Conservation (phyloP, 1,140 invertebrate species). For the Dendroctonus valens region DNA sequence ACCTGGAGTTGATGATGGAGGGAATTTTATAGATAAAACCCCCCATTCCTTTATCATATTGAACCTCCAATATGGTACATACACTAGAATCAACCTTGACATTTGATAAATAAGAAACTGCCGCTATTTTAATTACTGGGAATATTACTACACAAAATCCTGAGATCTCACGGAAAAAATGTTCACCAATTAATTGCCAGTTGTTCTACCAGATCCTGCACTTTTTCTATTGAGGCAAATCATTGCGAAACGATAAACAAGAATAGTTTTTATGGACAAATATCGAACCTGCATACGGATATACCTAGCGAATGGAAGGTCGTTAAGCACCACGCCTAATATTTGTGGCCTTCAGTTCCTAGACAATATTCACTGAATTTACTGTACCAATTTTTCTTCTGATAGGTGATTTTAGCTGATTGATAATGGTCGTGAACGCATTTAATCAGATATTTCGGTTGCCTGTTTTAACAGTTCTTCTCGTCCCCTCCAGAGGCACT, state of each 20-base stretch:
- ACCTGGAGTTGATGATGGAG: neutral
- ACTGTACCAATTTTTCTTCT: no score
- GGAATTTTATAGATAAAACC: neutral
- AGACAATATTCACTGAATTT: slow-evolving; percentile 9
- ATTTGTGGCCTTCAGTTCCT: slow-evolving; percentile 6
- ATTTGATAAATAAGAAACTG: neutral
- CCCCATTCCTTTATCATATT: no score
- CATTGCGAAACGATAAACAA: neutral
- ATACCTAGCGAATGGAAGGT: slow-evolving; percentile 14
- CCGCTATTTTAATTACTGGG: slow-evolving; percentile 3
- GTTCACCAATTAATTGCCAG: neutral
- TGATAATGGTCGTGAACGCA: no score
- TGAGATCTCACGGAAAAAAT: neutral
- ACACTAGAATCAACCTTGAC: slow-evolving; percentile 3
- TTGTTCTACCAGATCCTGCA: slow-evolving; percentile 1
- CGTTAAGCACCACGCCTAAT: slow-evolving; percentile 9
- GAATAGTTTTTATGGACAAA: neutral
- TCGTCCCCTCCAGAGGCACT: no score
- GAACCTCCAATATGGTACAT: neutral
- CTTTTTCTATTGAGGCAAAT: neutral
- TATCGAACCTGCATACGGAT: slow-evolving; percentile 9
- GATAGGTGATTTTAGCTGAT: no score
- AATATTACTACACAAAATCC: no score
- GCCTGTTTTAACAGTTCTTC: no score
- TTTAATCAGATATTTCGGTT: no score